Percentiles rank a stretch among this genome's conserved stretches.
Evolutionary conservation across 92 coral and sea anemone genomes (phyloP).

Genomic region (Muricea muricata): DNA sequence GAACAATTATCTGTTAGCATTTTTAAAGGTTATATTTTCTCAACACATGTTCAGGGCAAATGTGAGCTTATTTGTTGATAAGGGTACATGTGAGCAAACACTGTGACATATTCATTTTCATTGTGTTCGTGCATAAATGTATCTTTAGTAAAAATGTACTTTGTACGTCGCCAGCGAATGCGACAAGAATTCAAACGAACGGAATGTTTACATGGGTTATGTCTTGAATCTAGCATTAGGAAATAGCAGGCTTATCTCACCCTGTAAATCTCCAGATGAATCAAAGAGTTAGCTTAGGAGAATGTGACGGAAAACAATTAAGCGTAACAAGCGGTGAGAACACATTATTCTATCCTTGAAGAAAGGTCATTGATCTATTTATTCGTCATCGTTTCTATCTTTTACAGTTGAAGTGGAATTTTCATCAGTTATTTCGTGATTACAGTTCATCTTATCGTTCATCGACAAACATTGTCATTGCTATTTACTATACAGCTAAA

Average conservation of each 20-base stretch:
- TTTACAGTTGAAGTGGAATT: conserved; percentile 4
- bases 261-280: neutral
- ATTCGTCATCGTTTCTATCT: conserved; percentile 13
- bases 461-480: neutral
- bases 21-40: neutral
- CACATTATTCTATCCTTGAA: neutral
- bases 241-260: neutral
- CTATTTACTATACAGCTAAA: neutral
- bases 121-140: neutral
- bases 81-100: neutral
- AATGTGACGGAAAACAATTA: conserved; percentile 11
- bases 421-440: neutral
- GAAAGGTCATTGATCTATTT: conserved; percentile 2
- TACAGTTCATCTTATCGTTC: neutral
- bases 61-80: neutral
- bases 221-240: neutral
- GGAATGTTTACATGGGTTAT: neutral
- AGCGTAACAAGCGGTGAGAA: conserved; percentile 1
- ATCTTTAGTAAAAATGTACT: neutral
- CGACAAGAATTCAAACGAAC: neutral
- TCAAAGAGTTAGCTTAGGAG: neutral
- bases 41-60: neutral
- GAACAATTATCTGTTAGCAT: neutral
- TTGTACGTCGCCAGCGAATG: neutral
- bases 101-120: neutral